Base-by-base conservation (phyloP, 2,113 vertebrate genomes). In the Colinus virginianus region DNA sequence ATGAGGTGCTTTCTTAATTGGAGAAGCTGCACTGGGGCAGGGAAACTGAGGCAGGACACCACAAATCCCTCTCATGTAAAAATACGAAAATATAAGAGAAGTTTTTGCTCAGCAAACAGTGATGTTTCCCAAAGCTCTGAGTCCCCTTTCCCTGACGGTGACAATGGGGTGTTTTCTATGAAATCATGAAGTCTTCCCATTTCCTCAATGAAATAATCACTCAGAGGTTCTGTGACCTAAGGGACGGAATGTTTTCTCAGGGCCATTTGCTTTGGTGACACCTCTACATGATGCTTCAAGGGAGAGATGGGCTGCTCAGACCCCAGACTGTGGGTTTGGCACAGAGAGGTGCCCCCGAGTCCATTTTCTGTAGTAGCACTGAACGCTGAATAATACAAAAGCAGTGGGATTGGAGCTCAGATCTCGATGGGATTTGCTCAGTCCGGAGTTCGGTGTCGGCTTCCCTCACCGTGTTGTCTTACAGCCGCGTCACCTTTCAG, bases 211-310 rank as follows among this genome's bases (percentile, higher is more conserved):
- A 21, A 51, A 12, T 4, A 3, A 5, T 12, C 30, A 1, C 30
- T 56, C 30, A 0, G 22, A 0, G 22, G 36, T 46, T 2, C n/a
- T 20, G 42, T 1, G 20, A 7, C 42, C 6, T 17, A 26, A 0
- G 15, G 53, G 28, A 1, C 18, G 0, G 8, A 48, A 13, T 0
- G 22, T 20, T 43, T 20, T 61, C n/a, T 42, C 1, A 4, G 48
- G 25, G 19, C 4, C 0, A 0, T 70, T 67, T 6, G 81, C 85
- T 53, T 25, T 0, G 0, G 30, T 5, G 26, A 6, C 34, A 8
- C 34, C 81, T 17, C 26, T 53, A 17, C 51, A 36, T 32, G 63
- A 11, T 26, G 43, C 49, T 18, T 40, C 20, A 2, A 45, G 34
- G 75, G 18, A 26, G 0, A 40, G 2, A 15, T 48, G 77, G 49